phyloP scores from a whole-genome alignment of 2,888 invertebrate genomes.

The Stramonita haemastoma region DNA sequence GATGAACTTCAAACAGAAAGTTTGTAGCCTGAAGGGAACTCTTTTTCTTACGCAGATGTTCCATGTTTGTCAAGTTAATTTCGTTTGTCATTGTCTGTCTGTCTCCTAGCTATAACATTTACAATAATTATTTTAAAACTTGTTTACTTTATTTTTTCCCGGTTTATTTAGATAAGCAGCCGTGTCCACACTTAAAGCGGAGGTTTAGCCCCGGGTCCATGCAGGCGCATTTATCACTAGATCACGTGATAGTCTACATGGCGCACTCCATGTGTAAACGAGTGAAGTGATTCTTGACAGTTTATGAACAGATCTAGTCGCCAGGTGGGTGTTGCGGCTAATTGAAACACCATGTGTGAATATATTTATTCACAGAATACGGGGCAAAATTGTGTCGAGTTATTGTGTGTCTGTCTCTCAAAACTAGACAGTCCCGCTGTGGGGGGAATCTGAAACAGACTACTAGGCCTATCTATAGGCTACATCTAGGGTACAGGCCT shows the following conservation, averaged over 20 bases:
- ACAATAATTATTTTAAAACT: not conserved
- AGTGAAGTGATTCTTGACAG: not conserved
- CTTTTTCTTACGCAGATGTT: slow-evolving; percentile 37
- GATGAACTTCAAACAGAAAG: slow-evolving; percentile 41
- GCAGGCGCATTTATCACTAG: slow-evolving; percentile 16
- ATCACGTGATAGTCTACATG: slow-evolving; percentile 40
- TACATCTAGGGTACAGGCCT: no score
- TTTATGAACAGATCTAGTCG: no score
- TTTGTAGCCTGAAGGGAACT: slow-evolving; percentile 26
- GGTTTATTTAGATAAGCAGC: not conserved
- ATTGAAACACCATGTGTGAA: no score
- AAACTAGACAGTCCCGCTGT: no score
- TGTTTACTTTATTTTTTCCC: not conserved
- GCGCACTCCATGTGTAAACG: slow-evolving; percentile 47
- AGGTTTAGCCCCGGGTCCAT: not conserved
- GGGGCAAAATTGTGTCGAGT: no score
- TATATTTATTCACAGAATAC: no score
- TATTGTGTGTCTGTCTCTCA: no score
- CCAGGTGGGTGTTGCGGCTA: no score
- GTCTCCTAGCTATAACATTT: not conserved
- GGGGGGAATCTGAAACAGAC: no score
- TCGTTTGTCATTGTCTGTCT: not conserved
- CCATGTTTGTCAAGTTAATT: not conserved
- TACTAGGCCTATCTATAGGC: no score
- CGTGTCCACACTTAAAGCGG: not conserved